Evolutionary conservation across 2,888 invertebrate species (phyloP).

Genomic region (Tinea trinotella): DNA sequence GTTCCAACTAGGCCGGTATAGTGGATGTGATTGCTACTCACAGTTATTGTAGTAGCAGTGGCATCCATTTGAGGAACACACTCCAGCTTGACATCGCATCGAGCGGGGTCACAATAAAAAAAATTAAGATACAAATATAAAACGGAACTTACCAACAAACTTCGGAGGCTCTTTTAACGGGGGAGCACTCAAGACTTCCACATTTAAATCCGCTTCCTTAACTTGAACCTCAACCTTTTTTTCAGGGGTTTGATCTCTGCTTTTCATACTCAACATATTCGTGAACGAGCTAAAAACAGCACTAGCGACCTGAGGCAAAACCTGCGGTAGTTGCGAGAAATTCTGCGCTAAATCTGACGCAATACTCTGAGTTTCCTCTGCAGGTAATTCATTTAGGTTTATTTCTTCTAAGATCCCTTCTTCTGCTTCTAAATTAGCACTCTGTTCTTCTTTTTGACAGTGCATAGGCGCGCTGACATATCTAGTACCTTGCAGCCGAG

Average conservation of each 20-base stretch:
- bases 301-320: conserved; percentile 73
- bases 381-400: conserved; percentile 47
- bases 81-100: too few species aligned
- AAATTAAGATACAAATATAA: neutral
- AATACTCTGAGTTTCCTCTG: conserved; percentile 39
- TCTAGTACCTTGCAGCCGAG: conserved; percentile 55
- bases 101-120: too few species aligned
- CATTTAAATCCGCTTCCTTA: neutral
- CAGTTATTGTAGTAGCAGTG: too few species aligned
- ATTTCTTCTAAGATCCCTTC: conserved; percentile 61
- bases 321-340: conserved; percentile 71
- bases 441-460: conserved; percentile 57
- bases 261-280: conserved; percentile 59
- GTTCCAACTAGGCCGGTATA: too few species aligned
- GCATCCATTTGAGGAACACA: too few species aligned
- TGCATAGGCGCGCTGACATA: conserved; percentile 59
- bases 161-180: conserved; percentile 37
- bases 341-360: conserved; percentile 67
- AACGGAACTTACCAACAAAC: conserved; percentile 38
- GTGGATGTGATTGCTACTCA: too few species aligned
- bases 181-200: neutral
- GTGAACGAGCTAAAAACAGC: conserved; percentile 76
- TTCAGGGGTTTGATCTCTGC: conserved; percentile 43
- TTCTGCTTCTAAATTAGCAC: conserved; percentile 56
- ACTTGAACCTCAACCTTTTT: neutral